Base-by-base conservation (phyloP, 2,888 invertebrate species). In the Abscondita cerata region DNA sequence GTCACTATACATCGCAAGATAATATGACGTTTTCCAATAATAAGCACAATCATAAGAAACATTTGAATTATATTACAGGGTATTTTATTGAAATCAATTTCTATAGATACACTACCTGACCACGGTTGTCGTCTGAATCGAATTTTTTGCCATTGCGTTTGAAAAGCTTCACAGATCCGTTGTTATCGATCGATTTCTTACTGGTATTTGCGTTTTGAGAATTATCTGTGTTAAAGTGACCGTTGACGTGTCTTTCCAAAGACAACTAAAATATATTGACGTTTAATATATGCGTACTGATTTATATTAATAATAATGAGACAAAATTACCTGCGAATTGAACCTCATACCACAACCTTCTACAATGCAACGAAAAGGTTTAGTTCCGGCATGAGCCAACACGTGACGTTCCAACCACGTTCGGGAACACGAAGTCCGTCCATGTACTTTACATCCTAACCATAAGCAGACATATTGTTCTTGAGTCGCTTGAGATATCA, bases 331-430 rank as follows among this genome's bases (percentile, higher is more conserved):
- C 90, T 93, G 93, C 64, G 92, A 92, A 75, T 91, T 92, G 78
- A 93, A 93, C 74, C 93, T 84, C 73, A 87, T 87, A 72, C 95
- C 94, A 81, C 97, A 98, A 73, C 95, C 92, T 76, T 95, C 95
- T 72, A 98, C 93, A 79, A 97, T 96, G 82, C 97, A 98, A 75
- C 93, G 89, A 84, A 95, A 96, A 18, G 96, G 96, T 79, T 96
- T 96, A 81, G 92, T 95, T 52, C 89, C 89, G 44, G 95, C 95
- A 81, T 97, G 97, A 0, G 91, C 91, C 50, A 95, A 83, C 44
- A 96, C 92, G 81, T 97, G 97, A 47, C 96, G 85, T 79, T 96
- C 95, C 69, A 97, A 83, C 97, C 97, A 98, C 57, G 94, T 89
- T 56, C 93, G 86, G 4, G 96, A 96, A 77, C 95, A 95, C 6